These are phyloP conservation scores for Zaprionus inermis DNA, from an alignment of 1,140 invertebrate genomes.

Conservation along the genomic window DNA sequence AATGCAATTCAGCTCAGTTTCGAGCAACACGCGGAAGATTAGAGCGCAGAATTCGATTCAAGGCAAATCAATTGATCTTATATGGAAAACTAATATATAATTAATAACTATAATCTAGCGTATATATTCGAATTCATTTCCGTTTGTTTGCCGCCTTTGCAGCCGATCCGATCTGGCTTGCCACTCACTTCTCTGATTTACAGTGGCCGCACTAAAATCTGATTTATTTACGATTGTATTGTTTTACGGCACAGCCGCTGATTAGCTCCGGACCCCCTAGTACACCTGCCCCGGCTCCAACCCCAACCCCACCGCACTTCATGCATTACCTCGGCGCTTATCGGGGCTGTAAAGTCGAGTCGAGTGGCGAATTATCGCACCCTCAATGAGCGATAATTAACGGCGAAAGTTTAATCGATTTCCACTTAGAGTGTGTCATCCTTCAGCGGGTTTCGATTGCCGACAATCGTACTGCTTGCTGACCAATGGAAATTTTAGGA, in stretches of 20 bases:
- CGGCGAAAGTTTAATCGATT: not conserved
- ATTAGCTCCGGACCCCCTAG: conserved; percentile 41
- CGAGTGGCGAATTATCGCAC: conserved; percentile 26
- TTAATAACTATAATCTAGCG: not conserved
- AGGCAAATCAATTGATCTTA: not conserved
- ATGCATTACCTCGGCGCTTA: not conserved
- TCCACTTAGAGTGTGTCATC: not conserved
- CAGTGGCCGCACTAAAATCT: conserved; percentile 54
- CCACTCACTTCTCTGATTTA: conserved; percentile 59
- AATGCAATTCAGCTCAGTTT: not conserved
- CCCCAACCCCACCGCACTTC: not conserved
- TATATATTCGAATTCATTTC: conserved; percentile 3
- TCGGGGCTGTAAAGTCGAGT: conserved; percentile 32
- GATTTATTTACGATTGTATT: conserved; percentile 63
- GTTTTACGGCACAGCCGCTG: conserved; percentile 25
- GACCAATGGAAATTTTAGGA: not conserved
- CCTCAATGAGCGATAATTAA: conserved; percentile 19
- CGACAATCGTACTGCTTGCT: not conserved
- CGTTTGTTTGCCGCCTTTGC: not conserved
- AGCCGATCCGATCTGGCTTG: conserved; percentile 11
- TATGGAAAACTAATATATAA: not conserved
- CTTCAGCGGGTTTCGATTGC: not conserved
- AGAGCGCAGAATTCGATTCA: not conserved
- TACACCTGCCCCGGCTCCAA: no score
- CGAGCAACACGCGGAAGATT: not conserved